Conservation (phyloP, 2,888 invertebrate genomes). For the Laothoe populi region DNA sequence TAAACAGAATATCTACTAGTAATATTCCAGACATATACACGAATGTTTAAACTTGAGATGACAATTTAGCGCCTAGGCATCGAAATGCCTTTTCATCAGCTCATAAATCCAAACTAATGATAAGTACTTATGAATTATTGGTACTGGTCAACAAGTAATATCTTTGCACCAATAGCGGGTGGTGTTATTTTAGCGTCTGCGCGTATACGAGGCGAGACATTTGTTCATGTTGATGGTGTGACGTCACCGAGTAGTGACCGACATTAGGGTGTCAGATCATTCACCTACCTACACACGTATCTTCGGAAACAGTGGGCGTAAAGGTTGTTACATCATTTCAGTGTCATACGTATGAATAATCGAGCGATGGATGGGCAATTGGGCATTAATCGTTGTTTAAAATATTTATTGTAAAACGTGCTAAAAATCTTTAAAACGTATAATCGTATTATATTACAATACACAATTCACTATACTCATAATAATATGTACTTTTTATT, state of each 20-base stretch:
- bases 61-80: background rate
- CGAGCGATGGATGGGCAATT: background rate
- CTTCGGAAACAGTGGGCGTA: slow-evolving; percentile 65
- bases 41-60: background rate
- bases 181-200: slow-evolving; percentile 48
- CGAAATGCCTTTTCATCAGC: background rate
- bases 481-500: no score
- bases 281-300: slow-evolving; percentile 53
- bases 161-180: slow-evolving; percentile 43
- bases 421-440: no score
- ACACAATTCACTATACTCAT: no score
- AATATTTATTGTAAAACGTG: background rate
- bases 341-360: slow-evolving; percentile 15
- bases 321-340: slow-evolving; percentile 72
- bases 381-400: background rate
- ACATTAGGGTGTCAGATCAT: slow-evolving; percentile 60
- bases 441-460: no score
- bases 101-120: slow-evolving; percentile 16
- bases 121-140: background rate
- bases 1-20: background rate
- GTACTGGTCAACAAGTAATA: slow-evolving; percentile 12
- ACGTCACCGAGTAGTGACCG: slow-evolving; percentile 57
- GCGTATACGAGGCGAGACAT: slow-evolving; percentile 41
- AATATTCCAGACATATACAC: background rate
- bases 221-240: slow-evolving; percentile 31